Evolutionary conservation across 2,113 vertebrate species (phyloP).

Genomic region (Carettochelys insculpta): DNA sequence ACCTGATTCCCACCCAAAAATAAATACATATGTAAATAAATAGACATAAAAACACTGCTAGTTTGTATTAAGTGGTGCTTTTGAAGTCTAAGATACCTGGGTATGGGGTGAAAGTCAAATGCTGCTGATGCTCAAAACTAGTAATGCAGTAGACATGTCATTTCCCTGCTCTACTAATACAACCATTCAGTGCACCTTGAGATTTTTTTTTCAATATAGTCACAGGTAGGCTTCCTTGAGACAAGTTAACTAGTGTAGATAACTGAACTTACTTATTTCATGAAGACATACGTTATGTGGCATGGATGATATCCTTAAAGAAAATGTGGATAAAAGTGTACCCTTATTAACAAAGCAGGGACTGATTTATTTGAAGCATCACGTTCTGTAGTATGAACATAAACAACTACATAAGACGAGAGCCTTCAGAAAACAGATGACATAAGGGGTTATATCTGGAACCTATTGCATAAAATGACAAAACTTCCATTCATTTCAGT

Average conservation of each 20-base stretch:
- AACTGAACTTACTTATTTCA: background rate
- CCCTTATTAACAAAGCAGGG: background rate
- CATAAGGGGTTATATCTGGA: background rate
- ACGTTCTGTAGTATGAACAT: background rate
- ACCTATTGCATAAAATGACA: background rate
- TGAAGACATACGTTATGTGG: background rate
- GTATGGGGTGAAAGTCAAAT: background rate
- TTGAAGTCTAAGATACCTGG: background rate
- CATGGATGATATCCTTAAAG: background rate
- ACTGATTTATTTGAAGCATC: background rate
- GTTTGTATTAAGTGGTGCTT: background rate
- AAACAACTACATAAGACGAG: background rate
- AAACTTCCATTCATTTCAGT: background rate
- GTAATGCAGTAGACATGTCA: background rate
- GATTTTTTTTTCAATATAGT: background rate
- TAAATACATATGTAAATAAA: too few relatives aligned
- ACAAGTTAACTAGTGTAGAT: background rate
- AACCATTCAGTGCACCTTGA: background rate
- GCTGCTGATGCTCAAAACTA: background rate
- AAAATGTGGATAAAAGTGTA: background rate
- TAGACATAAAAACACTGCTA: background rate
- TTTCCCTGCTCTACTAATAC: background rate
- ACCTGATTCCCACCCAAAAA: background rate
- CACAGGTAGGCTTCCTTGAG: background rate
- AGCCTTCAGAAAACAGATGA: background rate